These are phyloP conservation scores for Diacarnus erythraeanus DNA, from an alignment of 37 sponge, comb jelly and placozoan genomes.

Conservation along the genomic window DNA sequence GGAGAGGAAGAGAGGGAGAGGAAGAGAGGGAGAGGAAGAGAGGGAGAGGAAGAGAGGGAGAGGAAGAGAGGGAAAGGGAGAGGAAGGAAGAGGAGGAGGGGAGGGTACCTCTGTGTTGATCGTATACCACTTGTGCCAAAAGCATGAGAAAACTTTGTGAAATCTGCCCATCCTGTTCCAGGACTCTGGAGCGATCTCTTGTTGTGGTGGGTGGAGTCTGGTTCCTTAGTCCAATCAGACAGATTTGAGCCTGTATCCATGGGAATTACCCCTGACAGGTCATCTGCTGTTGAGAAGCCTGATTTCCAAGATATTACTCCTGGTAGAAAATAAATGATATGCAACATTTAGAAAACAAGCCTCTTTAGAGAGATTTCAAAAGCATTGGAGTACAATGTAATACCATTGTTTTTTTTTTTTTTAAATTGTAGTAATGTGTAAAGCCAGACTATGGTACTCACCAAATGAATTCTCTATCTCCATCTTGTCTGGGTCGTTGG, in stretches of 20 bases:
- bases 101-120: background rate
- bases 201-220: background rate
- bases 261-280: conserved; percentile 27
- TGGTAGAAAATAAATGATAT: no score
- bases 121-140: background rate
- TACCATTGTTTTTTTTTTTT: background rate
- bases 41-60: conserved; percentile 29
- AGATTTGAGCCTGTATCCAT: conserved; percentile 9
- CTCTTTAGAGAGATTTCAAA: background rate
- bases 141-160: conserved; percentile 9
- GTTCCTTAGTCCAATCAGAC: conserved; percentile 28
- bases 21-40: conserved; percentile 22
- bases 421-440: background rate
- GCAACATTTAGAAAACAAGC: background rate
- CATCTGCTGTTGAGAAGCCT: conserved; percentile 31
- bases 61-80: conserved; percentile 45
- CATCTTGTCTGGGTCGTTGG: conserved; percentile 20
- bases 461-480: conserved; percentile 20
- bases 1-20: conserved; percentile 35
- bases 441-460: background rate
- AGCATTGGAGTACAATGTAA: background rate
- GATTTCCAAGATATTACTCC: conserved; percentile 33
- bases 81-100: conserved; percentile 33
- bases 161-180: conserved; percentile 44
- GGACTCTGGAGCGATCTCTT: background rate